Base-by-base conservation (phyloP, 2,888 invertebrate species). In the Oscheius sp. region DNA sequence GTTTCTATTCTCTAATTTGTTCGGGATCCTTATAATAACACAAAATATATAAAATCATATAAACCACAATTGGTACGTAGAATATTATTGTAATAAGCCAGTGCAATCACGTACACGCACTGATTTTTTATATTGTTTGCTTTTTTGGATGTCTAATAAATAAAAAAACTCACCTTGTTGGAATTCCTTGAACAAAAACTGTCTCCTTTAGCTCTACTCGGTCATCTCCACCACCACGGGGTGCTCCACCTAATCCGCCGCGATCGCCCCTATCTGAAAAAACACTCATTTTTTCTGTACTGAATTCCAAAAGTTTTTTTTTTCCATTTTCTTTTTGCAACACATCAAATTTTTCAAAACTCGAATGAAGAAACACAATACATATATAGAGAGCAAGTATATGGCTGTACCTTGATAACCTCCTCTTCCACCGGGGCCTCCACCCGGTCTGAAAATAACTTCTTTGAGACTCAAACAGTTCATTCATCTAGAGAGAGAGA, bases 141-240 rank as follows among this genome's bases (percentile, higher is more conserved):
- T 3, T 12, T 8, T 28, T 49, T n/a, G 1, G 2, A 56, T n/a
- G n/a, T n/a, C 20, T 47, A 17, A 47, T 1, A 33, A n/a, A 2
- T n/a, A 49, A 1, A 36, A 26, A 51, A 54, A 44, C 61, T 64
- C 4, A 80, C 80, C 66, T 70, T 1, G 71, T 70, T 14, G 77
- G 73, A 22, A 83, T 75, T 65, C 80, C 80, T 56, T 78, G 76
- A n/a, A 83, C 78, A 56, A 83, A 83, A 26, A 82, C 77, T 22
- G 83, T 81, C 36, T 86, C 78, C 66, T 76, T 71, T 47, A 80
- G 57, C 33, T 80, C 82, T 44, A 81, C 78, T 30, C 73, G 68
- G n/a, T 74, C 82, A 33, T 76, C 78, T 44, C 38, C 38, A 26
- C 62, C 61, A 17, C 64, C 64, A 14, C 63, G 17, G 14, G 22